Evolutionary conservation across 2,888 invertebrate genomes (phyloP), one percentile per base, ranked within the genome.

Genomic region (Eristalinus sepulchralis): DNA sequence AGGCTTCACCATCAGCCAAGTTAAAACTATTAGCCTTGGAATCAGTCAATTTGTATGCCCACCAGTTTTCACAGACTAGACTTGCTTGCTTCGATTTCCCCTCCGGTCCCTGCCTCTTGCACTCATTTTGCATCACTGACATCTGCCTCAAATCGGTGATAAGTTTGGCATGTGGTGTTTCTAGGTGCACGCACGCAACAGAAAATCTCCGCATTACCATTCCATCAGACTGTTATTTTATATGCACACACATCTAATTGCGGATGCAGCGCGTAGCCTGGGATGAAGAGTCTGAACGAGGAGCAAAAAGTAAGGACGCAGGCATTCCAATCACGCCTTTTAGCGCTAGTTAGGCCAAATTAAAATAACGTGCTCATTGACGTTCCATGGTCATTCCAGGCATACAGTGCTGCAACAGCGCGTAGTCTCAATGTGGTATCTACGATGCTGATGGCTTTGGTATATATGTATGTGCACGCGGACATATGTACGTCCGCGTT

Each of bases 91-190:
- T 79, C 66, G 72, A 72, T 77, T 63, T 47, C 11, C 57, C 36
- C 62, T 64, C 60, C 60, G 60, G 57, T 24, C 5, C 27, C 57
- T 24, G 47, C 24, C 22, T 22, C 24, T 11, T 22, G 13, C 11
- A 57, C 57, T 24, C 24, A 24, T 57, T 57, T 68, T 68, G 22
- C 66, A 39, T 17, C 55, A 68, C 86, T 76, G 83, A 87, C 80
- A 87, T 83, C 76, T 87, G 83, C 72, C 83, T 83, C 76, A 87
- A 80, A 83, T 83, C 83, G 83, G 64, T 86, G 87, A 79, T 83
- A 80, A 17, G 47, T 47, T 47, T 47, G 47, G 47, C 47, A 47
- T 78, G 78, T 75, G 71, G 68, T 67, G 66, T 82, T 86, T 60
- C 64, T 86, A 70, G 78, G 68, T 70, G 73, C 73, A 73, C 66